Evolutionary conservation across 2,888 invertebrate species (phyloP).

Genomic region (Trisateles emortualis): DNA sequence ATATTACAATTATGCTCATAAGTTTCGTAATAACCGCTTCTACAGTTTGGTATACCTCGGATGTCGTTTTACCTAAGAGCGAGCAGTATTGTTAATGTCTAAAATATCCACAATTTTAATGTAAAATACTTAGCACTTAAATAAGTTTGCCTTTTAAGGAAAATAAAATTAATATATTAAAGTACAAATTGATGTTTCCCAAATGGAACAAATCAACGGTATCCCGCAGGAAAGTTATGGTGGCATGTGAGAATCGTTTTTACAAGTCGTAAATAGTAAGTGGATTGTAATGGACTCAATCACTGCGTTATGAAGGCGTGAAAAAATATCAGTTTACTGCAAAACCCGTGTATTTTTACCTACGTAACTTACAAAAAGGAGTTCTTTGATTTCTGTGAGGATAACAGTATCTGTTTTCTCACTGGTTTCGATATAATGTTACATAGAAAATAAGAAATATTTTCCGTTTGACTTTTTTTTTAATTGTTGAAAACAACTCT

Average conservation of each 20-base stretch:
- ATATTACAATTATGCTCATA: no score
- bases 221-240: conserved; percentile 59
- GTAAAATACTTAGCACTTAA: no score
- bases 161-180: no score
- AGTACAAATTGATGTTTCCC: not conserved
- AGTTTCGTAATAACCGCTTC: no score
- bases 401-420: conserved; percentile 10
- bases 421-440: conserved; percentile 6
- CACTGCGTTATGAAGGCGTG: conserved; percentile 32
- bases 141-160: no score
- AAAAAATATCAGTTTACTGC: conserved; percentile 14
- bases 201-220: conserved; percentile 50
- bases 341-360: not conserved
- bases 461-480: no score
- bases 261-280: conserved; percentile 74
- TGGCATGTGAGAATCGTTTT: conserved; percentile 63
- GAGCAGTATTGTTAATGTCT: no score
- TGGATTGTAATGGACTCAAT: conserved; percentile 68
- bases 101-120: no score
- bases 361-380: conserved; percentile 6
- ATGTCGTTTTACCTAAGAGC: no score
- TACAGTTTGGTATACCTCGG: no score
- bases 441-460: not conserved
- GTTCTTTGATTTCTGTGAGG: conserved; percentile 10
- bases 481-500: no score